These are phyloP conservation scores for Platygyra sinensis DNA, from an alignment of 64 coral and sea anemone genomes.

Conservation along the genomic window DNA sequence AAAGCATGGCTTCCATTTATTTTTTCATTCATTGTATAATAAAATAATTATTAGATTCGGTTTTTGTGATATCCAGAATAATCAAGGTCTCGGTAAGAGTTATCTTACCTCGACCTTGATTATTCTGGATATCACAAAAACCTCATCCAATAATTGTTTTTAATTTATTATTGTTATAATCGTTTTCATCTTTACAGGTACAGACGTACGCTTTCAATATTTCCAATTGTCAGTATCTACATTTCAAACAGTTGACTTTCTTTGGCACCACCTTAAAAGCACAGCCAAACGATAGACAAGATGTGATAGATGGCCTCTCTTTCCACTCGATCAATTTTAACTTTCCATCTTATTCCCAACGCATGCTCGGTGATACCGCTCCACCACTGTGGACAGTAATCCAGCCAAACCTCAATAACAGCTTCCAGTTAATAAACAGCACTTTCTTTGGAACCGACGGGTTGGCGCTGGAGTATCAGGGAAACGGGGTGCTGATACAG, in stretches of 20 bases:
- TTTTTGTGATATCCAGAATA: too few relatives aligned
- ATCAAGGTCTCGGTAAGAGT: too few relatives aligned
- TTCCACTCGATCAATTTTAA: conserved; percentile 61
- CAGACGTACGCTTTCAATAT: conserved; percentile 39
- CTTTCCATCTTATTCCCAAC: conserved; percentile 65
- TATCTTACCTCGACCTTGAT: too few relatives aligned
- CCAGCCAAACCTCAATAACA: not conserved
- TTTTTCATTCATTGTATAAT: too few relatives aligned
- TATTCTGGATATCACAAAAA: not conserved
- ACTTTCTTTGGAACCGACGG: conserved; percentile 85
- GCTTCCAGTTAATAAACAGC: conserved; percentile 68
- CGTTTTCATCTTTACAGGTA: not conserved
- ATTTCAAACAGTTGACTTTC: conserved; percentile 46
- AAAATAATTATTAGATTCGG: too few relatives aligned
- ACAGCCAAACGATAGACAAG: not conserved
- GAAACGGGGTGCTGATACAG: conserved; percentile 56
- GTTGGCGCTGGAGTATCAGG: conserved; percentile 60
- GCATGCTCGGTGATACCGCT: conserved; percentile 50
- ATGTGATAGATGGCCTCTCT: conserved; percentile 20
- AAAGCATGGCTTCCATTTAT: too few relatives aligned
- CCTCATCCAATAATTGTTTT: not conserved
- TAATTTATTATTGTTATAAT: not conserved
- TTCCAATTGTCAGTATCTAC: not conserved
- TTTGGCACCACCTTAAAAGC: conserved; percentile 57
- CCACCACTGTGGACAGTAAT: conserved; percentile 56